Conservation (phyloP, 1,140 invertebrate genomes). For the Reticulitermes speratus region DNA sequence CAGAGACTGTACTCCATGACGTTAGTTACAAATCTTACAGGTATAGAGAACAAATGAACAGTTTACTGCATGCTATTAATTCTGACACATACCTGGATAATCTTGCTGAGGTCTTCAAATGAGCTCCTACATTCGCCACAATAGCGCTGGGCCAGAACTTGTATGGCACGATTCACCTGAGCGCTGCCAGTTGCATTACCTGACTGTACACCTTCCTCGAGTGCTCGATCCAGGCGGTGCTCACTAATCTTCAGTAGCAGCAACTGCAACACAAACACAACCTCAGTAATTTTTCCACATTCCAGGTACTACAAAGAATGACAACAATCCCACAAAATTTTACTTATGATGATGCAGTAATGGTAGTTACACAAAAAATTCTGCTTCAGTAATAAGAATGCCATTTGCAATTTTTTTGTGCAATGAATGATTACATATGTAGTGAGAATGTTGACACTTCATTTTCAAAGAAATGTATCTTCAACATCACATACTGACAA, state of each 20-base stretch:
- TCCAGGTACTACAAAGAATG: background rate
- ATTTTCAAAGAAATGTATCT: too few relatives aligned
- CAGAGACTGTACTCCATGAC: too few relatives aligned
- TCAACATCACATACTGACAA: too few relatives aligned
- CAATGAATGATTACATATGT: too few relatives aligned
- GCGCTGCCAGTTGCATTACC: conserved; percentile 37
- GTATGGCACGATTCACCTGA: conserved; percentile 81
- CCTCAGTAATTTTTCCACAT: background rate
- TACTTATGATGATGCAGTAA: too few relatives aligned
- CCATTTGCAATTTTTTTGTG: too few relatives aligned
- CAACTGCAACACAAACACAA: conserved; percentile 46
- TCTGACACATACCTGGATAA: conserved; percentile 61
- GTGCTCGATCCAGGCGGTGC: conserved; percentile 63
- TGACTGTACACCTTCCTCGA: conserved; percentile 54
- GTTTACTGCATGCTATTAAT: background rate
- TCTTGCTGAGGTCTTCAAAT: conserved; percentile 95
- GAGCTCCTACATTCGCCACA: conserved; percentile 91
- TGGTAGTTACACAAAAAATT: too few relatives aligned
- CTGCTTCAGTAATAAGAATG: too few relatives aligned
- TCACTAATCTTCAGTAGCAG: conserved; percentile 76
- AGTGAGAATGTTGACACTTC: too few relatives aligned
- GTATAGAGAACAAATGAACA: too few relatives aligned
- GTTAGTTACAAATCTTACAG: too few relatives aligned
- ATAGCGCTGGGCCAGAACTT: conserved; percentile 87
- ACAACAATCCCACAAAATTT: background rate